phyloP scores from a whole-genome alignment of 2,797 vertebrate species.

The Catharus ustulatus region DNA sequence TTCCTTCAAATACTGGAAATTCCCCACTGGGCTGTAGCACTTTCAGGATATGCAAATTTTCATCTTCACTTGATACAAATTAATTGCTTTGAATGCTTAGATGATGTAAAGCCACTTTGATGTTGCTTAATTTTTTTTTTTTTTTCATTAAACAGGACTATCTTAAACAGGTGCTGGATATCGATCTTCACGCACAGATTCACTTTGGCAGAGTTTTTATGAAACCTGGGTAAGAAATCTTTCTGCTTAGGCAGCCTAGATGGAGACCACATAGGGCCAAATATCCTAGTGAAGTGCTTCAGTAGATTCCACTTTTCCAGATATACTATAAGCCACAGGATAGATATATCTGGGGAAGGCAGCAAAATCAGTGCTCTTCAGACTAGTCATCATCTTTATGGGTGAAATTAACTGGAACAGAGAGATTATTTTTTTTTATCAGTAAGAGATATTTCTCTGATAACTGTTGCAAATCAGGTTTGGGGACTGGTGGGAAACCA shows the following conservation, averaged over 20 bases:
- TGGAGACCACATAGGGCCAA: background rate
- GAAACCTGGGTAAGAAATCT: slow-evolving; percentile 92
- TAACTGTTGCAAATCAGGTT: background rate
- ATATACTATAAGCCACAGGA: background rate
- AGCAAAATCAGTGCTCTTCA: background rate
- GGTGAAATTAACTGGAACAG: slow-evolving; percentile 1
- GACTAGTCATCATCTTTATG: background rate
- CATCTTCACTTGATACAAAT: slow-evolving; percentile 31
- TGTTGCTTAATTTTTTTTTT: slow-evolving; percentile 66
- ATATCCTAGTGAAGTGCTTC: background rate
- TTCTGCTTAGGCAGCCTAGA: background rate
- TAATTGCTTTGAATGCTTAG: slow-evolving; percentile 29
- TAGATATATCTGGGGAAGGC: background rate
- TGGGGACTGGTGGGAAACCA: background rate
- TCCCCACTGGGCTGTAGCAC: background rate
- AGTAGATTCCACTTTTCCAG: background rate
- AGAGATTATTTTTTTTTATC: background rate
- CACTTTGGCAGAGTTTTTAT: slow-evolving; percentile 99
- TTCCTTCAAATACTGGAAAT: slow-evolving; percentile 16
- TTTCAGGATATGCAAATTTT: slow-evolving; percentile 6
- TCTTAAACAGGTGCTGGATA: slow-evolving; percentile 98
- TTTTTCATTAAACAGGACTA: slow-evolving; percentile 86
- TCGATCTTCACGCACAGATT: slow-evolving; percentile 98
- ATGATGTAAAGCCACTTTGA: slow-evolving; percentile 44
- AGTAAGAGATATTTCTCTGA: background rate